Evolutionary conservation across 2,888 invertebrate genomes (phyloP).

Genomic region (Mimachlamys varia): DNA sequence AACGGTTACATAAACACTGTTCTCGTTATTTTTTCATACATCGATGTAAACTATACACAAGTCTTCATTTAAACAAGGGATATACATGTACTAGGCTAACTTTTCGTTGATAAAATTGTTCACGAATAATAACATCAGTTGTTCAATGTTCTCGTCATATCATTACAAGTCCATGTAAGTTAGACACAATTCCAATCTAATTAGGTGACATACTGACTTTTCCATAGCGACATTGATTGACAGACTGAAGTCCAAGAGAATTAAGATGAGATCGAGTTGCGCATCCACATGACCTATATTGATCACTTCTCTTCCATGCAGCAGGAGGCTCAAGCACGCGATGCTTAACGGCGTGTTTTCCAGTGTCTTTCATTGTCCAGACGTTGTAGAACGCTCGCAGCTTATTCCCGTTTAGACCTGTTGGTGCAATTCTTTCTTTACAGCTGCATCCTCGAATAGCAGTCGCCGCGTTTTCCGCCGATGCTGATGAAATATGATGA

Average conservation of each 20-base stretch:
- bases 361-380: slow-evolving; percentile 3
- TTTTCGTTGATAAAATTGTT: too few relatives aligned
- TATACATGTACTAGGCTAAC: too few relatives aligned
- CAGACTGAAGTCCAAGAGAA: background rate
- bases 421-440: background rate
- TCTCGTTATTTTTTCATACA: too few relatives aligned
- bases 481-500: background rate
- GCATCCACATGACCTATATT: background rate
- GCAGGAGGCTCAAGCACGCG: background rate
- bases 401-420: background rate
- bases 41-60: too few relatives aligned
- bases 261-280: background rate
- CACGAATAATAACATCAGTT: too few relatives aligned
- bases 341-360: background rate
- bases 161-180: background rate
- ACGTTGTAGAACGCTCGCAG: background rate
- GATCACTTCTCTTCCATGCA: background rate
- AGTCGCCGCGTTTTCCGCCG: background rate
- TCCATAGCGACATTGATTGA: background rate
- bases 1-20: too few relatives aligned
- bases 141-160: background rate
- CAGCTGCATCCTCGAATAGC: background rate
- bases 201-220: background rate
- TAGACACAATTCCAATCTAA: background rate
- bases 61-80: too few relatives aligned